Conservation (phyloP, 2,113 vertebrate genomes). For the Psammodynastes pulverulentus region DNA sequence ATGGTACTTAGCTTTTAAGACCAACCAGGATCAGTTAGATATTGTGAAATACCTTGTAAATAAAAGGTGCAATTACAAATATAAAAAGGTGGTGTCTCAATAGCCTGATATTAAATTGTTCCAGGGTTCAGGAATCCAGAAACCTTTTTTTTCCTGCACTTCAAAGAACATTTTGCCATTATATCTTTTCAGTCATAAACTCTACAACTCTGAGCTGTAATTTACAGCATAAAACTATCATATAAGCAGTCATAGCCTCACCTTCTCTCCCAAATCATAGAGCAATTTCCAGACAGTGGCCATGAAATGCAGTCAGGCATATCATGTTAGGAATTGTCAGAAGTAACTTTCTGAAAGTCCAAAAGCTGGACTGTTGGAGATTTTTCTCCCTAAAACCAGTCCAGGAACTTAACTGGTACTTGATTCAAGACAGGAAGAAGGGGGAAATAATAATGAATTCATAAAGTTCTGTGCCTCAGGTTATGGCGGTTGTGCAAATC, state of each 20-base stretch:
- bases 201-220: neutral
- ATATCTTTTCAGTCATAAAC: neutral
- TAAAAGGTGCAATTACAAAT: neutral
- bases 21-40: neutral
- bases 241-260: neutral
- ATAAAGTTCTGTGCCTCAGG: neutral
- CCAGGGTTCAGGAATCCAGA: neutral
- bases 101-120: no score
- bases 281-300: neutral
- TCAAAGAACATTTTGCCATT: neutral
- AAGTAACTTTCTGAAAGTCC: conserved; percentile 20
- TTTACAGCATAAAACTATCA: neutral
- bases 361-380: neutral
- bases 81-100: no score
- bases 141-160: neutral
- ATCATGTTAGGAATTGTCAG: conserved; percentile 7
- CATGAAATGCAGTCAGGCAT: neutral
- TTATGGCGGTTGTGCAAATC: neutral
- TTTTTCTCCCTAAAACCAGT: neutral
- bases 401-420: neutral
- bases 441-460: neutral
- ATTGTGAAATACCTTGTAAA: neutral
- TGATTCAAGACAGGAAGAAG: neutral
- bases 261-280: neutral
- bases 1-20: neutral